phyloP scores from a whole-genome alignment of 2,888 invertebrate species.

The Folsomia manolachei region DNA sequence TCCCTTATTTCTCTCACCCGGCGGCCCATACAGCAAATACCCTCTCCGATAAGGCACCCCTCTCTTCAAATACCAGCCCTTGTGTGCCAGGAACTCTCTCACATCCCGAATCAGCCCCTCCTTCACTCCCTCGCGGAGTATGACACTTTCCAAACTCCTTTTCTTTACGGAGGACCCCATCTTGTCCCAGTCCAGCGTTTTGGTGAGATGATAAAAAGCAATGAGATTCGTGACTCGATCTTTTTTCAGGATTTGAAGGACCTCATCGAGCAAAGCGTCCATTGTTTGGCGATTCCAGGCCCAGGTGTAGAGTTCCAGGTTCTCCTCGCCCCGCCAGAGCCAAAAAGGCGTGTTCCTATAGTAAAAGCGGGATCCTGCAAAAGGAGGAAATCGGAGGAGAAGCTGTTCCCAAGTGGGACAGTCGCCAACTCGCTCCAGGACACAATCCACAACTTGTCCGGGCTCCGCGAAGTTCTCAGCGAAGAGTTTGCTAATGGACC shows the following conservation, averaged over 20 bases:
- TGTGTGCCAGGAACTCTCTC: neutral
- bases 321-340: neutral
- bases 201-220: neutral
- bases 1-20: too few species aligned
- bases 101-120: neutral
- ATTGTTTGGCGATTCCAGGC: neutral
- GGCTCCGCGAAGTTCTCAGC: too few species aligned
- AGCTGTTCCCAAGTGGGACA: too few species aligned
- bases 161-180: neutral
- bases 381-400: too few species aligned
- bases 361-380: too few species aligned
- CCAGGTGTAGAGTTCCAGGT: neutral
- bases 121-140: neutral
- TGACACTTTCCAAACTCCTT: neutral
- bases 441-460: too few species aligned
- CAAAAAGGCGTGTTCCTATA: too few species aligned
- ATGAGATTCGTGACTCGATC: neutral
- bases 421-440: too few species aligned
- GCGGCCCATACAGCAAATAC: neutral
- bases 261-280: neutral
- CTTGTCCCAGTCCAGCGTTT: neutral
- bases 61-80: neutral
- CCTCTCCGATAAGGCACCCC: neutral
- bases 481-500: too few species aligned
- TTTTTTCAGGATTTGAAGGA: neutral